These are phyloP conservation scores for Catajapyx aquilonaris DNA, from an alignment of 1,140 invertebrate genomes.

Conservation along the genomic window DNA sequence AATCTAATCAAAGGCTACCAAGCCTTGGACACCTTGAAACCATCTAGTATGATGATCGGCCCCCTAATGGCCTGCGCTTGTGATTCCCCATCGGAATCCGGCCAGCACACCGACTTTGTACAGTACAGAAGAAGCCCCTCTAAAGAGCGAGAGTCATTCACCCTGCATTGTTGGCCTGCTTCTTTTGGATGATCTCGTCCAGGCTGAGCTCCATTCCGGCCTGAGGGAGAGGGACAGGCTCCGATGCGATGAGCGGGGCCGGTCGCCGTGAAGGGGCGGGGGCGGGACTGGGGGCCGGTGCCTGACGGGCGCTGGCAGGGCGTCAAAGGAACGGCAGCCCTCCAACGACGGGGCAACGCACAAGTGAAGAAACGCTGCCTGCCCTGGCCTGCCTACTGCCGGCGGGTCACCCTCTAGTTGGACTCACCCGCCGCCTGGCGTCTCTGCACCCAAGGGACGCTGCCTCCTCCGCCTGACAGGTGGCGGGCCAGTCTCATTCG, in stretches of 20 bases:
- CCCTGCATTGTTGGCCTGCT: conserved; percentile 1
- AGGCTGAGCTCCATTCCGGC: conserved; percentile 8
- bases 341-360: no score
- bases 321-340: background rate
- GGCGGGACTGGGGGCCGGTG: background rate
- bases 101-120: no score
- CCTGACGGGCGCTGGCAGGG: background rate
- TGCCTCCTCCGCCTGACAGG: no score
- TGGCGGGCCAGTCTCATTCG: no score
- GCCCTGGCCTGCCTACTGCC: no score
- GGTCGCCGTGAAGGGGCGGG: background rate
- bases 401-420: conserved; percentile 5
- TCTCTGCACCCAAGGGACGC: background rate
- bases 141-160: background rate
- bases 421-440: conserved; percentile 1
- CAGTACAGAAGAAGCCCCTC: background rate
- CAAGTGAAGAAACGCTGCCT: no score
- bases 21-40: no score
- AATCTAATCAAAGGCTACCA: no score
- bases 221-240: conserved; percentile 2
- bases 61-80: no score
- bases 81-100: no score
- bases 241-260: background rate
- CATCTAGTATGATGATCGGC: no score
- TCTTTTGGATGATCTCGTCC: conserved; percentile 11